Percentiles rank a stretch among this genome's conserved stretches.
Conservation (phyloP, 2,113 vertebrate genomes). For the Tursiops truncatus region DNA sequence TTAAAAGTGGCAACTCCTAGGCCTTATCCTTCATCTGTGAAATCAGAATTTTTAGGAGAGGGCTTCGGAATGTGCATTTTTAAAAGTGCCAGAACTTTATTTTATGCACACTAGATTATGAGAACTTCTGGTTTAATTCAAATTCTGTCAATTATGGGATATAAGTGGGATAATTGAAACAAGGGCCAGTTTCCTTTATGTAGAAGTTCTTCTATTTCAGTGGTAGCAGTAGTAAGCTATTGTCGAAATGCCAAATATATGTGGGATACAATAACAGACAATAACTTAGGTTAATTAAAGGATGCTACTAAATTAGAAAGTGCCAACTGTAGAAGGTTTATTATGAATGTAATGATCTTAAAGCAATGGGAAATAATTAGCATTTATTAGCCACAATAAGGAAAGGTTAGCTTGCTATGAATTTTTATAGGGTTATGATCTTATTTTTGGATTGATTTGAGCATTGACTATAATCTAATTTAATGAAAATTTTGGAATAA, state of each 20-base stretch:
- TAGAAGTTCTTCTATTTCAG: not conserved
- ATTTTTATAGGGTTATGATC: slow-evolving; percentile 40
- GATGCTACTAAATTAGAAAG: slow-evolving; percentile 8
- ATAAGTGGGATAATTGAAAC: not conserved
- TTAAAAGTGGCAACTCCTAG: not conserved
- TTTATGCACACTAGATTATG: not conserved
- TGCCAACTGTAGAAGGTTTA: not conserved
- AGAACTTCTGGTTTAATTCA: not conserved
- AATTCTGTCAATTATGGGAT: not conserved
- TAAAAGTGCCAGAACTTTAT: not conserved
- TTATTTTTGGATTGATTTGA: slow-evolving; percentile 57
- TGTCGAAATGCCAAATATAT: slow-evolving; percentile 22
- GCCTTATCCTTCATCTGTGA: not conserved
- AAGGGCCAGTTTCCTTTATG: slow-evolving; percentile 30
- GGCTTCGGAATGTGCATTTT: not conserved
- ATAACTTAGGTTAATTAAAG: slow-evolving; percentile 51
- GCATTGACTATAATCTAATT: not conserved
- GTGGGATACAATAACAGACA: not conserved
- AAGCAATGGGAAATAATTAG: slow-evolving; percentile 48
- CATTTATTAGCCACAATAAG: slow-evolving; percentile 37
- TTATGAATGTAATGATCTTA: slow-evolving; percentile 35
- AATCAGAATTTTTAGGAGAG: not conserved
- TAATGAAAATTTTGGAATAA: slow-evolving; percentile 22
- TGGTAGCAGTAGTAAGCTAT: not conserved
- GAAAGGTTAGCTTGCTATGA: slow-evolving; percentile 43